phyloP scores from a whole-genome alignment of 2,113 vertebrate species.

The Serilophus lunatus region DNA sequence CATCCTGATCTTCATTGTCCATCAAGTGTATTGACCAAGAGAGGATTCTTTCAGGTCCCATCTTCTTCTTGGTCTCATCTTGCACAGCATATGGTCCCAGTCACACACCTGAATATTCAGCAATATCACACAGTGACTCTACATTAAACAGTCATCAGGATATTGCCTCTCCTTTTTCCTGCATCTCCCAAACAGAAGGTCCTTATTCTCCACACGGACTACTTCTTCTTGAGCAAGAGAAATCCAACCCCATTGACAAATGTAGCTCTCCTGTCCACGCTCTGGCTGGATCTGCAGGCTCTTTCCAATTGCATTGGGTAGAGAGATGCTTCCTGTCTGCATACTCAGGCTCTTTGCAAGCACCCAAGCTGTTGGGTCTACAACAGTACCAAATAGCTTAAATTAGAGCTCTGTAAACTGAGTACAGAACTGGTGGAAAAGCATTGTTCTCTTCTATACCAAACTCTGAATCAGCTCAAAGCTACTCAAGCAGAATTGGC shows the following conservation, averaged over 20 bases:
- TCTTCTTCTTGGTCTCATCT: not conserved
- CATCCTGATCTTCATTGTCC: not conserved
- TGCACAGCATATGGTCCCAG: not conserved
- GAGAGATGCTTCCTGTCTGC: not conserved
- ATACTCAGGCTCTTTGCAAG: not conserved
- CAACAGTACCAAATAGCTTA: not conserved
- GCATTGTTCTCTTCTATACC: not conserved
- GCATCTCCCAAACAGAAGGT: not conserved
- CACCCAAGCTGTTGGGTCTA: not conserved
- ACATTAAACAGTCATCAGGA: rapidly evolving
- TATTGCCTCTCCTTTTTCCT: not conserved
- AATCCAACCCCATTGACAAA: not conserved
- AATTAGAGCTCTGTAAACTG: not conserved
- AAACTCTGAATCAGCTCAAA: not conserved
- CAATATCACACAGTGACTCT: not conserved
- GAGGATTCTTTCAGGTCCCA: not conserved
- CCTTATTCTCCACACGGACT: not conserved
- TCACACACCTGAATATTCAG: not conserved
- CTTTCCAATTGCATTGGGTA: not conserved
- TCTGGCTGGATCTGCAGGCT: not conserved
- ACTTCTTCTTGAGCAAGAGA: not conserved
- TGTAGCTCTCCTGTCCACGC: not conserved
- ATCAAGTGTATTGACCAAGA: not conserved
- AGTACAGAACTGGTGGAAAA: not conserved
- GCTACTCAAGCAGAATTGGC: not conserved